Percentiles rank a stretch among this genome's conserved stretches.
These are phyloP conservation scores for Plagiodera versicolora DNA, from an alignment of 2,888 invertebrate species.

Conservation along the genomic window DNA sequence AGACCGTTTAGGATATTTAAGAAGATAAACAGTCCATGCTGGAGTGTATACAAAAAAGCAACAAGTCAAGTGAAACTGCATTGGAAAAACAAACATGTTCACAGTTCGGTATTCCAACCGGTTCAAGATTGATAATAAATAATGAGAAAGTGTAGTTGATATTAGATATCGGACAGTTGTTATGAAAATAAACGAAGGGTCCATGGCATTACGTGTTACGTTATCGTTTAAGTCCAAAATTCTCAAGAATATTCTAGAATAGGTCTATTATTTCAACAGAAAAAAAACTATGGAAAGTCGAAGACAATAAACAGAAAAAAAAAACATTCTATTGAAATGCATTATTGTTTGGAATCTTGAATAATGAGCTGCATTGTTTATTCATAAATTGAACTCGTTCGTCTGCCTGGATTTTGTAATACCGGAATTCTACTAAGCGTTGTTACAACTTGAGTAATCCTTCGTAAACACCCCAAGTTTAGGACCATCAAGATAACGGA, in stretches of 20 bases:
- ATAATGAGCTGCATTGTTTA: neutral
- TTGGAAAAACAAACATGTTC: neutral
- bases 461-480: neutral
- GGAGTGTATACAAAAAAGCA: neutral
- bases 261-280: too few relatives aligned
- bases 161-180: neutral
- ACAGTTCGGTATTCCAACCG: neutral
- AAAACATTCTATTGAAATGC: neutral
- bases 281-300: too few relatives aligned
- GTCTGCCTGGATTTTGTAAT: neutral
- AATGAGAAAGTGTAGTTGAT: slow-evolving; percentile 7
- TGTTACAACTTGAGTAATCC: neutral
- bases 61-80: neutral
- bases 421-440: neutral
- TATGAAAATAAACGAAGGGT: neutral
- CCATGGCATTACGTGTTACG: too few relatives aligned
- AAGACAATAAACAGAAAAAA: too few relatives aligned
- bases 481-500: too few relatives aligned
- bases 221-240: too few relatives aligned
- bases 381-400: neutral
- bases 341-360: neutral
- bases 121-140: slow-evolving; percentile 2
- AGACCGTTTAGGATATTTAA: neutral
- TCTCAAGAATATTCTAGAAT: too few relatives aligned
- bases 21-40: neutral